phyloP scores from a whole-genome alignment of 2,888 invertebrate genomes.

The Aphidius colemani region DNA sequence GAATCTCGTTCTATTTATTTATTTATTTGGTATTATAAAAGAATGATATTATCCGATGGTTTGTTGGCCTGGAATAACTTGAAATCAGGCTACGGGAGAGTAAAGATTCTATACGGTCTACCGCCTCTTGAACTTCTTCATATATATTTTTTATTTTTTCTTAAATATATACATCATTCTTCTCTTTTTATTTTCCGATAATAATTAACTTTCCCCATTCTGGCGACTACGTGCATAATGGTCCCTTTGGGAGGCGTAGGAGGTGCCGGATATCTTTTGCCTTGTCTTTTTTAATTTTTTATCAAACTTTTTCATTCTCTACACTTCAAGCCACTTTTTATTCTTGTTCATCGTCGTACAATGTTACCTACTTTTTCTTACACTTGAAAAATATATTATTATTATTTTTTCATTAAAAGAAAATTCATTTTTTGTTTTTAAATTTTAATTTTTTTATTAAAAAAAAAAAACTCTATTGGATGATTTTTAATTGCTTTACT shows the following conservation, averaged over 20 bases:
- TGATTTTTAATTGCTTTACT: no score
- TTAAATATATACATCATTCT: slow-evolving; percentile 6
- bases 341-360: neutral
- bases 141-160: neutral
- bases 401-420: neutral
- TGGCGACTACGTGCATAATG: slow-evolving; percentile 23
- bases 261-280: slow-evolving; percentile 17
- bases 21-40: slow-evolving; percentile 18
- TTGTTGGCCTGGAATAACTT: slow-evolving; percentile 18
- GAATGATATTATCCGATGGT: slow-evolving; percentile 32
- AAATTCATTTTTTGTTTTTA: neutral
- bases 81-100: slow-evolving; percentile 26
- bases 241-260: slow-evolving; percentile 15
- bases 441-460: neutral
- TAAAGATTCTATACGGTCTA: slow-evolving; percentile 22
- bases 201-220: slow-evolving; percentile 41
- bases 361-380: neutral
- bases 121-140: slow-evolving; percentile 7
- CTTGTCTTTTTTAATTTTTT: neutral
- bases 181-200: slow-evolving; percentile 29
- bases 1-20: slow-evolving; percentile 28
- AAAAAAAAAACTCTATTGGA: no score
- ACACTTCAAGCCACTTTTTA: neutral
- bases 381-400: neutral
- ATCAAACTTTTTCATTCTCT: neutral